Percentiles rank a stretch among this genome's conserved stretches.
Evolutionary conservation across 2,888 invertebrate genomes (phyloP).

Genomic region (Lithodes maja): DNA sequence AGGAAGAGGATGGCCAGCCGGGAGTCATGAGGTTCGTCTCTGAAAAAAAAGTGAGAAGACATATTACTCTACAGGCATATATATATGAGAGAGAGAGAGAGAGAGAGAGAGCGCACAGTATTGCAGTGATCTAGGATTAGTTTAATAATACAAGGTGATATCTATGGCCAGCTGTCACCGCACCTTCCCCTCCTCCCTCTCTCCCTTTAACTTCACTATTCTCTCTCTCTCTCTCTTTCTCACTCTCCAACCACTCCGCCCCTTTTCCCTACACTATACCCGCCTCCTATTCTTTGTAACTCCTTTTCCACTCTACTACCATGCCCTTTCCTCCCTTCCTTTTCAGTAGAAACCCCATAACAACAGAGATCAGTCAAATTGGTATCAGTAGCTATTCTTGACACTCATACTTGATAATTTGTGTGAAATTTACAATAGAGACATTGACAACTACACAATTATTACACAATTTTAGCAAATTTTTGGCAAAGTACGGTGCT

Average conservation of each 20-base stretch:
- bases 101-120: no score
- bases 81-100: no score
- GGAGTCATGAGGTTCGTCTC: no score
- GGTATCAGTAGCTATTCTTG: neutral
- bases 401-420: neutral
- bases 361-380: neutral
- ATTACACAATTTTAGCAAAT: neutral
- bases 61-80: no score
- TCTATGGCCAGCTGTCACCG: neutral
- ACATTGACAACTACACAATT: no score
- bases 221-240: neutral
- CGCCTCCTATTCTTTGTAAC: neutral
- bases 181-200: neutral
- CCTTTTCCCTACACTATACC: neutral
- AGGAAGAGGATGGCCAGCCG: no score
- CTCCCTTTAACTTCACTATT: neutral
- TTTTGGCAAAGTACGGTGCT: neutral
- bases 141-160: no score
- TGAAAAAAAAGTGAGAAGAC: no score
- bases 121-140: no score
- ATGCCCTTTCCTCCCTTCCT: neutral
- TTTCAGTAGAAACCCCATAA: neutral
- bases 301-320: neutral
- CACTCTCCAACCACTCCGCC: neutral
- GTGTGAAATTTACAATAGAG: no score